These are phyloP conservation scores for Rhabdornis inornatus DNA, from an alignment of 2,113 vertebrate genomes.

Conservation along the genomic window DNA sequence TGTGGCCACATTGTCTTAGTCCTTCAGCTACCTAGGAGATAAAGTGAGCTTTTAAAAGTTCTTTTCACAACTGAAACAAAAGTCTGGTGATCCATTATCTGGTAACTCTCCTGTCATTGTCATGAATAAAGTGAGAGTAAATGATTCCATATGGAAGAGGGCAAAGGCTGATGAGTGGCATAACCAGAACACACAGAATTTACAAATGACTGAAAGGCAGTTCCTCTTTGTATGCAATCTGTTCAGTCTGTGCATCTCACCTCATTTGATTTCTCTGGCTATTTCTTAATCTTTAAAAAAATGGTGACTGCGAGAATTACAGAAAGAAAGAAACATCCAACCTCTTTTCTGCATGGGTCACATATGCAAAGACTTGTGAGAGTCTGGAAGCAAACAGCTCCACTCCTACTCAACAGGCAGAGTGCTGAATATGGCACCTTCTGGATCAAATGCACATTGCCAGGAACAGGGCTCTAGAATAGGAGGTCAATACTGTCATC, in stretches of 20 bases:
- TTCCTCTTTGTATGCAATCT: background rate
- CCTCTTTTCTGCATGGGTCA: background rate
- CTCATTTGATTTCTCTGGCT: background rate
- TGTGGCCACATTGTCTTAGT: background rate
- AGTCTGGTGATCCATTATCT: background rate
- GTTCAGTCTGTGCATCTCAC: background rate
- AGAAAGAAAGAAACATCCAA: background rate
- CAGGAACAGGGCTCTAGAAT: background rate
- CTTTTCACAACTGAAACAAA: background rate
- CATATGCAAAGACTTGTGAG: background rate
- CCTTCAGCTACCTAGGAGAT: background rate
- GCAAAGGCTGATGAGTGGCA: background rate
- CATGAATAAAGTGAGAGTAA: background rate
- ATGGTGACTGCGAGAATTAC: background rate
- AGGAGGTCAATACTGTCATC: background rate
- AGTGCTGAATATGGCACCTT: background rate
- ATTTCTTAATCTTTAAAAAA: background rate
- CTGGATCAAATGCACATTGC: background rate
- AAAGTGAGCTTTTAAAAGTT: background rate
- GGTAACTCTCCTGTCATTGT: background rate
- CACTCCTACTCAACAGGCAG: background rate
- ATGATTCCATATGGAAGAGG: background rate
- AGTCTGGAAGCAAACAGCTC: background rate
- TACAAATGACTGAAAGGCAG: background rate
- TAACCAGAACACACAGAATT: background rate